Evolutionary conservation across 2,113 vertebrate species (phyloP).

Genomic region (Oxyura jamaicensis): DNA sequence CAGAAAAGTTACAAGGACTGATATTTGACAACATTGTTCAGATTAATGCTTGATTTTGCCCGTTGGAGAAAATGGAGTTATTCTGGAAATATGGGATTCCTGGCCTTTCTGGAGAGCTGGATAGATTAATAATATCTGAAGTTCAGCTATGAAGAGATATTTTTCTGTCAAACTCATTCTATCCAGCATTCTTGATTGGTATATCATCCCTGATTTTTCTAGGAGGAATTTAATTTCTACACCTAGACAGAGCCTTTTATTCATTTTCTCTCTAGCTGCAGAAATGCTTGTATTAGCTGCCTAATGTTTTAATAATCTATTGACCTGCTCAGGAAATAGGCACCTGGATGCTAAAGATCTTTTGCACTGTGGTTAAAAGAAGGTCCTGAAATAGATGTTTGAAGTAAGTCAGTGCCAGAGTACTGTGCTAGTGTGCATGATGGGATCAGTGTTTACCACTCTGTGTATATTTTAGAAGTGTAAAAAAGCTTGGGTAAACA

Average conservation of each 20-base stretch:
- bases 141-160: background rate
- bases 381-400: background rate
- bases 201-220: background rate
- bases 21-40: background rate
- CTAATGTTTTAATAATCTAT: background rate
- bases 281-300: background rate
- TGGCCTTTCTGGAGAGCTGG: background rate
- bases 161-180: background rate
- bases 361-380: background rate
- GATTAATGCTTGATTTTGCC: background rate
- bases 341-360: background rate
- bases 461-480: background rate
- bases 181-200: background rate
- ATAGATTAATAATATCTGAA: background rate
- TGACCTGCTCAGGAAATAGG: background rate
- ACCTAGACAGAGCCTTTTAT: background rate
- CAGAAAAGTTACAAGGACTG: background rate
- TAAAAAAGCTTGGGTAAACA: background rate
- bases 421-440: background rate
- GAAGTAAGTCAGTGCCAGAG: background rate
- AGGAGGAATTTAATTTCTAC: background rate
- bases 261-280: background rate
- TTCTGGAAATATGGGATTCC: background rate
- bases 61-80: background rate
- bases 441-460: rapidly evolving